A percentile compares a stretch with the other conserved stretches of the same genome.
Conservation (phyloP, 1,140 invertebrate species). For the Nymphalis io region DNA sequence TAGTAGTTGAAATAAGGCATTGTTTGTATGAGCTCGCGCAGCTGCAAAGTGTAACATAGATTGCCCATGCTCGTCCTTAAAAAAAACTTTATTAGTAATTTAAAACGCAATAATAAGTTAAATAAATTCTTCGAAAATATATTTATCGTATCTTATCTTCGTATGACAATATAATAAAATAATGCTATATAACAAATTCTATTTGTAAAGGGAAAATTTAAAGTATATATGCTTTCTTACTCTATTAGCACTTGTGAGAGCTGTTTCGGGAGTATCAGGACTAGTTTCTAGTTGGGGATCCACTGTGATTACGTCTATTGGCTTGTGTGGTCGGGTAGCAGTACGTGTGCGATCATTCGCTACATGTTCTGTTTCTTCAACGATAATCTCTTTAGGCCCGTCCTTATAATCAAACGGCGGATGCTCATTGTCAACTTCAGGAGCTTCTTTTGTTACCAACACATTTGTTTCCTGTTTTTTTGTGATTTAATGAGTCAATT, state of each 20-base stretch:
- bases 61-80: constrained; percentile 92
- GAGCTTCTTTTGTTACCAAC: constrained; percentile 73
- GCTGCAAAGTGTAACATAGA: constrained; percentile 94
- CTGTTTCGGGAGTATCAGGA: constrained; percentile 81
- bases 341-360: constrained; percentile 45
- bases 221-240: constrained; percentile 64
- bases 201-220: no score
- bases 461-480: constrained; percentile 77
- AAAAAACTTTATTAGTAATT: background rate
- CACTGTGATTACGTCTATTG: constrained; percentile 74
- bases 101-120: no score
- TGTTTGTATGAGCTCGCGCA: constrained; percentile 87
- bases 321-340: constrained; percentile 61
- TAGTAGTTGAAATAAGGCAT: constrained; percentile 88
- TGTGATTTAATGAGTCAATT: no score
- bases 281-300: constrained; percentile 61
- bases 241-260: constrained; percentile 83
- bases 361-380: constrained; percentile 24
- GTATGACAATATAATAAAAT: no score
- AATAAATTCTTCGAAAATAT: no score
- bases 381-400: constrained; percentile 44
- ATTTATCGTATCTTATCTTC: no score
- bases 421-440: constrained; percentile 70
- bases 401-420: constrained; percentile 44
- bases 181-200: no score